phyloP scores from a whole-genome alignment of 92 coral and sea anemone species.

The Zoanthus gigantus region DNA sequence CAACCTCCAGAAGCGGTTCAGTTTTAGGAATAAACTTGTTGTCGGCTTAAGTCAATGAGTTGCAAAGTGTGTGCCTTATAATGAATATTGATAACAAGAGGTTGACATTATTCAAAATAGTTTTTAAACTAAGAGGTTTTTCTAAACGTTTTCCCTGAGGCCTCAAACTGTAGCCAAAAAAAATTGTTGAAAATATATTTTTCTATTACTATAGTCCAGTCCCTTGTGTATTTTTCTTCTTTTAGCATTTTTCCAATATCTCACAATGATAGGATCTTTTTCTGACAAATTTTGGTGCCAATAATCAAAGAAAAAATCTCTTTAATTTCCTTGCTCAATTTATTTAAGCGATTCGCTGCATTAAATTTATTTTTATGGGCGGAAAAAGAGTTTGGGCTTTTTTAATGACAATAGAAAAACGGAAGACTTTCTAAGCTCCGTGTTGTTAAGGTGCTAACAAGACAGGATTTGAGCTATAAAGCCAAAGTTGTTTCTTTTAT shows the following conservation, averaged over 20 bases:
- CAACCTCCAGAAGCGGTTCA: not conserved
- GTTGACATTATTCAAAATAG: conserved; percentile 16
- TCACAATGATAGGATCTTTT: conserved; percentile 39
- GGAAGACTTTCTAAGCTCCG: not conserved
- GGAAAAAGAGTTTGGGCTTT: conserved; percentile 24
- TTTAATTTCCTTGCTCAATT: conserved; percentile 48
- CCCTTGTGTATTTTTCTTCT: conserved; percentile 10
- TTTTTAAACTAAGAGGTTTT: not conserved
- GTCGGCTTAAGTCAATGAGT: conserved; percentile 29
- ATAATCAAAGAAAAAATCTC: conserved; percentile 14
- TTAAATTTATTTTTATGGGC: conserved; percentile 25
- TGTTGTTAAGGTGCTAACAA: conserved; percentile 18
- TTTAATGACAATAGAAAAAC: not conserved
- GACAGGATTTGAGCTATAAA: conserved; percentile 8
- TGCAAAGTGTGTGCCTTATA: conserved; percentile 19
- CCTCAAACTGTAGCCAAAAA: not conserved
- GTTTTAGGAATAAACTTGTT: not conserved
- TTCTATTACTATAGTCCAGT: not conserved
- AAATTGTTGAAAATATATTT: conserved; percentile 1
- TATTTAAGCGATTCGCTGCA: conserved; percentile 21
- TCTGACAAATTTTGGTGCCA: conserved; percentile 40
- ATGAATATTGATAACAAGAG: conserved; percentile 19
- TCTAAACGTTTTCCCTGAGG: not conserved
- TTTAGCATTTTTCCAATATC: conserved; percentile 19
- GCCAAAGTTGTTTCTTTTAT: conserved; percentile 24